phyloP scores from a whole-genome alignment of 2,888 invertebrate species.

The Heliothis peltigera region DNA sequence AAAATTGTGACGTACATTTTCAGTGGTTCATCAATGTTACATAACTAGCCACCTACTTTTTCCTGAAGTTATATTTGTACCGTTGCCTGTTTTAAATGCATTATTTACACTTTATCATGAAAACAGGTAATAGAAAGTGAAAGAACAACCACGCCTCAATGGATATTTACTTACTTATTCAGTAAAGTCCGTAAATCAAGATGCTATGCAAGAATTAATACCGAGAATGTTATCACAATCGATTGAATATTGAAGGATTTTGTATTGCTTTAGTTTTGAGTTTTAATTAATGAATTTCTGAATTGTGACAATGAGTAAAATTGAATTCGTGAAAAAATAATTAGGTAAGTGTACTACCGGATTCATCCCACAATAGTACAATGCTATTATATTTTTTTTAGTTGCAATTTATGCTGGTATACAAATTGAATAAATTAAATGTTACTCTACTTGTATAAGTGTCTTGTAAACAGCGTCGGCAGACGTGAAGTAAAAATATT shows the following conservation, averaged over 20 bases:
- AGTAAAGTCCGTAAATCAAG: constrained; percentile 13
- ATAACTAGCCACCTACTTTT: neutral
- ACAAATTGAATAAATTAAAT: constrained; percentile 1
- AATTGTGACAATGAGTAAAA: neutral
- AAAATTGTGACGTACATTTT: too few relatives aligned
- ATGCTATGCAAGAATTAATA: neutral
- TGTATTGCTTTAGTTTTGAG: neutral
- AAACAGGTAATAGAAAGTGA: constrained; percentile 13
- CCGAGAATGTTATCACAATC: constrained; percentile 1
- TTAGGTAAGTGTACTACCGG: too few relatives aligned
- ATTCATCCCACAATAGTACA: too few relatives aligned
- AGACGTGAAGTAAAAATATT: constrained; percentile 53
- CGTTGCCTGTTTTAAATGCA: neutral
- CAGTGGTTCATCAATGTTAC: neutral
- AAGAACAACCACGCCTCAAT: constrained; percentile 31
- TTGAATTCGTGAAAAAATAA: too few relatives aligned
- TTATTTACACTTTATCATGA: neutral
- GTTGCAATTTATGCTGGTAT: too few relatives aligned
- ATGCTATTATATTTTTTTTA: too few relatives aligned
- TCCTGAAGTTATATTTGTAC: too few relatives aligned
- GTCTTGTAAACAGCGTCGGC: constrained; percentile 28
- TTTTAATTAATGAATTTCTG: neutral
- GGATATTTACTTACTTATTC: neutral
- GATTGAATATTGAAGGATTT: neutral
- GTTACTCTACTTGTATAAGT: too few relatives aligned